These are phyloP conservation scores for Pithecia hirsuta DNA, from an alignment of 2,797 vertebrate genomes.

Conservation along the genomic window DNA sequence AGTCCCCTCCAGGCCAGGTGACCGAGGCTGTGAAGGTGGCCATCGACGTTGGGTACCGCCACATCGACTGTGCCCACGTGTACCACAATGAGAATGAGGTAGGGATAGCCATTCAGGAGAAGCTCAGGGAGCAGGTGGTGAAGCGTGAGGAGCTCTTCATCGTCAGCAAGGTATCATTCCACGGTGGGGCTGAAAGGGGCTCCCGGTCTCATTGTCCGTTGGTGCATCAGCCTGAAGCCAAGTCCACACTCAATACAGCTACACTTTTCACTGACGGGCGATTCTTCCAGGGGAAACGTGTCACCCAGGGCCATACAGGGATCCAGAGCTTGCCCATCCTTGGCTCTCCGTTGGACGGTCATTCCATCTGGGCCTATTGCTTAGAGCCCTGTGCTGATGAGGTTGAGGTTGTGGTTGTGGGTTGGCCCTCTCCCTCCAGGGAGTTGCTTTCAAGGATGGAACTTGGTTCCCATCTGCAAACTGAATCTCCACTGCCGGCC, in stretches of 20 bases:
- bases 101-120: constrained; percentile 79
- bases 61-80: constrained; percentile 88
- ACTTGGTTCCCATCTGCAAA: background rate
- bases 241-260: background rate
- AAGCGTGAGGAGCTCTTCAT: no score
- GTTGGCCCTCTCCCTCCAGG: background rate
- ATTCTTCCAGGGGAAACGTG: background rate
- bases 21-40: constrained; percentile 86
- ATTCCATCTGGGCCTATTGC: accelerated
- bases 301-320: background rate
- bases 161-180: constrained; percentile 77
- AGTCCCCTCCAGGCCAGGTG: constrained; percentile 89
- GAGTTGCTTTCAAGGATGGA: background rate
- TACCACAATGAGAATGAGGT: constrained; percentile 90
- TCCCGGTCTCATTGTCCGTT: accelerated
- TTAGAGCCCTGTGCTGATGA: background rate
- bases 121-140: no score
- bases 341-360: background rate
- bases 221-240: background rate
- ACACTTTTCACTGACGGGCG: accelerated
- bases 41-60: constrained; percentile 88
- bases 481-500: background rate
- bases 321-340: accelerated
- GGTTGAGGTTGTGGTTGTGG: background rate
- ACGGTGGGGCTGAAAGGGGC: background rate